Evolutionary conservation across 2,888 invertebrate genomes (phyloP), one percentile per base, ranked within the genome.

Genomic region (Pelosia muscerda): DNA sequence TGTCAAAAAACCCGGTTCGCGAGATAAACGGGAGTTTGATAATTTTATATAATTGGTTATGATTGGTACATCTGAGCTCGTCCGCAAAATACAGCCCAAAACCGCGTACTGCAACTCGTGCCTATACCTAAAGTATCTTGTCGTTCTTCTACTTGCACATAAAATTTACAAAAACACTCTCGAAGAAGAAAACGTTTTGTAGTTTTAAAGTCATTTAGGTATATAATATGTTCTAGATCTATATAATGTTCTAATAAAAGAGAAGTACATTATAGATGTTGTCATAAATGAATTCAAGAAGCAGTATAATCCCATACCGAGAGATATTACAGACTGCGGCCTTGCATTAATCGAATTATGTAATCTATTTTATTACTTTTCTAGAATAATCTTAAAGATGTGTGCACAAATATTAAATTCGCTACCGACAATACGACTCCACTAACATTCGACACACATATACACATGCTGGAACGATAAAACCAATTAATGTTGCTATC

Each of bases 401-500:
- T 77, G 71, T 72, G 72, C 70, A 65, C 72, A 68, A 59, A 72
- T 63, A 70, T 63, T 64, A 8, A 65, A 63, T 25, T 65, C 58
- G 72, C 80, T 76, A 76, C 76, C 58, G 73, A 80, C 73, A 57
- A 68, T 63, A 72, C 69, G 54, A 68, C 55, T 31, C 66, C 65
- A 77, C 72, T 65, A 72, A 82, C 76, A 79, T 75, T 69, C 73
- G 72, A 81, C 81, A 85, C 87, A 87, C 84, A 84, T 84, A 84
- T 85, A 88, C 85, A 87, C 84, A 83, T 85, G 85, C 86, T 85
- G 76, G 72, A 72, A 77, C 67, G 69, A 71, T 65, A 71, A 79
- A 75, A 78, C 71, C 78, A 82, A 84, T 85, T 92, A 93, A 91
- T 88, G 82, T 87, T 86, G 86, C 82, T 72, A 76, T 84, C 87